A percentile compares a stretch with the other conserved stretches of the same genome.
phyloP scores from a whole-genome alignment of 2,113 vertebrate genomes.

The Columbina picui region DNA sequence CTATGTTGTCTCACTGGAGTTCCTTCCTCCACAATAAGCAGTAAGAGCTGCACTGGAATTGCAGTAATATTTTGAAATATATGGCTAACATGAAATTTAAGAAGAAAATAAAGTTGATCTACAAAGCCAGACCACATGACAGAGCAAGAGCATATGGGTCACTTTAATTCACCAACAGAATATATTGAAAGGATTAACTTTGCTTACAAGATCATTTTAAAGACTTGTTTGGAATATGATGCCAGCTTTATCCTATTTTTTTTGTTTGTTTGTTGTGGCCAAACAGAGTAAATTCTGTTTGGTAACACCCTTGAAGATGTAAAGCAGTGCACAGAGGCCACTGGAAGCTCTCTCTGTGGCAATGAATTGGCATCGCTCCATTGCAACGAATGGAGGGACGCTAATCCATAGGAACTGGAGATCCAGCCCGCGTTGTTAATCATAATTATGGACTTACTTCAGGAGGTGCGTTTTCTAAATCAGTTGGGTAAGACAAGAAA shows the following conservation, averaged over 20 bases:
- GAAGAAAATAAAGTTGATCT: slow-evolving; percentile 8
- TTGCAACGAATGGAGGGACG: neutral
- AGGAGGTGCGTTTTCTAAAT: slow-evolving; percentile 52
- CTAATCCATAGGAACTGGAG: slow-evolving; percentile 13
- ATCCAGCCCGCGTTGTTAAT: neutral
- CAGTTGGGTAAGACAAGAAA: slow-evolving; percentile 64
- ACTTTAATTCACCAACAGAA: neutral
- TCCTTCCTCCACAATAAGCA: neutral
- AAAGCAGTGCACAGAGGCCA: neutral
- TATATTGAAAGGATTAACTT: neutral
- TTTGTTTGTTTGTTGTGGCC: neutral
- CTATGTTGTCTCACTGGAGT: neutral
- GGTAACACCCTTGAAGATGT: neutral
- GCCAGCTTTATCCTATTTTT: neutral
- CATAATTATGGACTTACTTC: slow-evolving; percentile 42
- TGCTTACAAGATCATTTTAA: neutral
- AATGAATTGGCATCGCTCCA: neutral
- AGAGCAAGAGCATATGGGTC: neutral
- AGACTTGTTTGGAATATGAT: neutral
- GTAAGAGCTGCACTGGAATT: neutral
- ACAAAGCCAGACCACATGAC: neutral
- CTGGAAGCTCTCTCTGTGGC: neutral
- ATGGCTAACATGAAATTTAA: neutral
- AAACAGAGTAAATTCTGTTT: neutral
- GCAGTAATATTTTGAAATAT: neutral